Conservation (phyloP, 2,797 vertebrate species). For the Bradypodion ventrale region DNA sequence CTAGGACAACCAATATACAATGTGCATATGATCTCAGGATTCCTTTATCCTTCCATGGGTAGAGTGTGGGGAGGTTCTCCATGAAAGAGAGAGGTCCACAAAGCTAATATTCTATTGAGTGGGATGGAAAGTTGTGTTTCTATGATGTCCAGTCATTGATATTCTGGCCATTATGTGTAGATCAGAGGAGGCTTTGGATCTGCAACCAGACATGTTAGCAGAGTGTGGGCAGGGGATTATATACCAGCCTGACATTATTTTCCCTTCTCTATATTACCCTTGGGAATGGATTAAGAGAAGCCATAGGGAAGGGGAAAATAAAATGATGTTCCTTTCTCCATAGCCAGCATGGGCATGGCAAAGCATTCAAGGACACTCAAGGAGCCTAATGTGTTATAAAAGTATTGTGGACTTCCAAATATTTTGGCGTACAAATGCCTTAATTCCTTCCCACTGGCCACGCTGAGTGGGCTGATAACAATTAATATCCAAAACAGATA, state of each 20-base stretch:
- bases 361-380: neutral
- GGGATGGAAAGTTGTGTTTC: neutral
- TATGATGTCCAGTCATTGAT: neutral
- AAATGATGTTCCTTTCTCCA: neutral
- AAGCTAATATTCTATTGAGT: neutral
- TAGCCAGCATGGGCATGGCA: neutral
- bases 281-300: neutral
- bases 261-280: neutral
- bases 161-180: neutral
- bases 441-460: neutral
- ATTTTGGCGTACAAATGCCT: neutral
- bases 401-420: neutral
- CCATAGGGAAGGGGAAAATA: neutral
- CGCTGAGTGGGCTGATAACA: neutral
- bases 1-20: neutral
- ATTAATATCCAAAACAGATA: neutral
- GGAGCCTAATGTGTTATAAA: neutral
- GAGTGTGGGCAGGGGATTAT: neutral
- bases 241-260: neutral
- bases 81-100: neutral
- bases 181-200: neutral
- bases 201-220: neutral
- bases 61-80: neutral
- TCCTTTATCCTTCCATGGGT: neutral
- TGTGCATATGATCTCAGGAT: neutral